These are phyloP conservation scores for Caracal caracal DNA, from an alignment of 2,113 vertebrate species.

Conservation along the genomic window DNA sequence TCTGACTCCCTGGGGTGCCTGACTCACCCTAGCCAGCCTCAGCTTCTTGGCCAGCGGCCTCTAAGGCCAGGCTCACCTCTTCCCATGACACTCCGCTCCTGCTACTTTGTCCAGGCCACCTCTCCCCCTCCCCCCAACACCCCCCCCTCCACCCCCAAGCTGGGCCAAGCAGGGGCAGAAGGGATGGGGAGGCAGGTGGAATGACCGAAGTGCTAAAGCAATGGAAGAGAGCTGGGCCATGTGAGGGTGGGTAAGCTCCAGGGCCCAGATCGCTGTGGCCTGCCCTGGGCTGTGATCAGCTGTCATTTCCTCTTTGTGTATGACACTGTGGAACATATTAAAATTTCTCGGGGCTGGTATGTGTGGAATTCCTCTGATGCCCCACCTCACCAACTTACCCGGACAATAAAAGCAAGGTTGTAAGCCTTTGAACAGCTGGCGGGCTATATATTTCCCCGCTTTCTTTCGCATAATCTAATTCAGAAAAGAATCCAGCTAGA, in stretches of 20 bases:
- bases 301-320: constrained; percentile 92
- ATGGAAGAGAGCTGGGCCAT: background rate
- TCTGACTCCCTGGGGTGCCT: constrained; percentile 42
- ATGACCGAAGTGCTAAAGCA: background rate
- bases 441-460: constrained; percentile 89
- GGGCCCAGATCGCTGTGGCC: constrained; percentile 72
- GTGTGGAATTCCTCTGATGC: constrained; percentile 91
- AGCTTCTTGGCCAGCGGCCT: constrained; percentile 50
- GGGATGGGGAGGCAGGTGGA: constrained; percentile 63
- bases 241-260: constrained; percentile 44
- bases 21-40: constrained; percentile 44
- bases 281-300: constrained; percentile 87
- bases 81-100: background rate
- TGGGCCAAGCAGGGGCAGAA: background rate
- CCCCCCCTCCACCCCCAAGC: background rate
- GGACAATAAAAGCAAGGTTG: constrained; percentile 92
- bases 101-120: background rate
- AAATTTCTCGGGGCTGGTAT: constrained; percentile 90
- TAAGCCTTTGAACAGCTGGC: constrained; percentile 91
- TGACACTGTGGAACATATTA: constrained; percentile 91
- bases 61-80: constrained; percentile 28
- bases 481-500: constrained; percentile 84
- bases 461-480: constrained; percentile 88
- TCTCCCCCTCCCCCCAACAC: background rate
- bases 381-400: constrained; percentile 90